phyloP scores from a whole-genome alignment of 2,888 invertebrate species.

The Diogma glabrata region DNA sequence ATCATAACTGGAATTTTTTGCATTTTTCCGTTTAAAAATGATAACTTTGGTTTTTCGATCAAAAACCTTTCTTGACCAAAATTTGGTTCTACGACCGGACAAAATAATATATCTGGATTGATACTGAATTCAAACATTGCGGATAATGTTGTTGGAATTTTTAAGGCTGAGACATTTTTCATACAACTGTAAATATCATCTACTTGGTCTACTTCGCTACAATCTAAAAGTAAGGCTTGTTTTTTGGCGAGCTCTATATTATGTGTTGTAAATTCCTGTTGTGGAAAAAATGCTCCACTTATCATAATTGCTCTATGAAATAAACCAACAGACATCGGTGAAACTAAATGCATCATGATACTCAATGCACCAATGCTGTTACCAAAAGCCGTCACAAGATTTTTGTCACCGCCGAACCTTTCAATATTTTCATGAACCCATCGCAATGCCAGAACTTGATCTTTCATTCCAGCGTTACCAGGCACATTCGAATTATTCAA shows the following conservation, averaged over 20 bases:
- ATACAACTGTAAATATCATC: too few species aligned
- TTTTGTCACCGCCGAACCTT: slow-evolving; percentile 52
- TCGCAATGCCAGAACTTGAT: neutral
- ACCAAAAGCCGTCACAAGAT: slow-evolving; percentile 49
- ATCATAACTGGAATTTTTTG: slow-evolving; percentile 52
- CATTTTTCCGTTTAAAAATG: slow-evolving; percentile 30
- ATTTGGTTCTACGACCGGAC: slow-evolving; percentile 51
- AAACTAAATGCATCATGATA: slow-evolving; percentile 41
- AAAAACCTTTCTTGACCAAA: slow-evolving; percentile 50
- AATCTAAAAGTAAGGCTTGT: too few species aligned
- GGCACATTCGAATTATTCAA: slow-evolving; percentile 37
- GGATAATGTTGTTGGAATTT: too few species aligned
- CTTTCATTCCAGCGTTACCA: slow-evolving; percentile 49
- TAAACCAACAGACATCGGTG: slow-evolving; percentile 49
- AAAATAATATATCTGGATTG: slow-evolving; percentile 42
- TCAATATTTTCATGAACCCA: slow-evolving; percentile 45
- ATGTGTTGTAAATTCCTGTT: neutral
- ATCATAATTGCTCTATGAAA: slow-evolving; percentile 51
- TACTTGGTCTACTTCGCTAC: too few species aligned
- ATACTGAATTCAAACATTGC: too few species aligned
- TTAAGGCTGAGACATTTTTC: too few species aligned
- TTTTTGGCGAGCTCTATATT: too few species aligned
- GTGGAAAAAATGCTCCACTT: slow-evolving; percentile 42
- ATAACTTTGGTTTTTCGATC: slow-evolving; percentile 38
- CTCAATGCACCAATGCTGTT: slow-evolving; percentile 41